A percentile compares a stretch with the other conserved stretches of the same genome.
Conservation (phyloP, 2,113 vertebrate species). For the Hyla sarda region DNA sequence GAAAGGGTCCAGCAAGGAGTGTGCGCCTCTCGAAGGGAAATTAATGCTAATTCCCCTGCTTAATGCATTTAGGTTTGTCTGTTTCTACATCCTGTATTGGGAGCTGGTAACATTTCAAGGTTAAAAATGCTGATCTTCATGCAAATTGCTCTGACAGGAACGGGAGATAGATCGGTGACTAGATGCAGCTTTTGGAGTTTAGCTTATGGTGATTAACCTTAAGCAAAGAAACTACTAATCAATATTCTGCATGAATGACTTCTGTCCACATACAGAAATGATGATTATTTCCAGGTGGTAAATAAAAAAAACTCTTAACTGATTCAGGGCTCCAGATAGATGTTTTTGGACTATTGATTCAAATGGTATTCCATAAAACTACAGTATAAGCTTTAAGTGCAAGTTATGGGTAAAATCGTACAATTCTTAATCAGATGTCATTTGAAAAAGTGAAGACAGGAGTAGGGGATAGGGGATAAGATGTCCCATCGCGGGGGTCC, state of each 20-base stretch:
- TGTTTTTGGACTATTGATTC: not conserved
- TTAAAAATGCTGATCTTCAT: constrained; percentile 69
- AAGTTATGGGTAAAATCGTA: not conserved
- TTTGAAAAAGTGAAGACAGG: not conserved
- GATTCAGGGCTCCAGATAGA: not conserved
- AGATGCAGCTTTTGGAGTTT: constrained; percentile 57
- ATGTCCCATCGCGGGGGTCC: no score
- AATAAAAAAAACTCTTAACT: constrained; percentile 50
- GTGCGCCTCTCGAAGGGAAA: constrained; percentile 64
- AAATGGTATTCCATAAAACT: not conserved
- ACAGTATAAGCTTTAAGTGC: not conserved
- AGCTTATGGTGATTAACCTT: constrained; percentile 64
- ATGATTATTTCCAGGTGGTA: constrained; percentile 58
- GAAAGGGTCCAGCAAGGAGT: constrained; percentile 63
- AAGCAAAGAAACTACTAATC: constrained; percentile 65
- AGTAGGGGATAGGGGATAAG: no score
- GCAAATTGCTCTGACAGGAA: constrained; percentile 65
- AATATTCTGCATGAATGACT: constrained; percentile 66
- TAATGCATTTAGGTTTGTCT: constrained; percentile 63
- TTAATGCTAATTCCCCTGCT: constrained; percentile 63
- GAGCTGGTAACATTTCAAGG: constrained; percentile 73
- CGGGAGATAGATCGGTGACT: constrained; percentile 57
- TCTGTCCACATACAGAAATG: constrained; percentile 62
- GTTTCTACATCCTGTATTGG: constrained; percentile 65
- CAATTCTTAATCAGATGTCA: not conserved